Evolutionary conservation across 2,888 invertebrate genomes (phyloP).

Genomic region (Leptogaster cylindrica): DNA sequence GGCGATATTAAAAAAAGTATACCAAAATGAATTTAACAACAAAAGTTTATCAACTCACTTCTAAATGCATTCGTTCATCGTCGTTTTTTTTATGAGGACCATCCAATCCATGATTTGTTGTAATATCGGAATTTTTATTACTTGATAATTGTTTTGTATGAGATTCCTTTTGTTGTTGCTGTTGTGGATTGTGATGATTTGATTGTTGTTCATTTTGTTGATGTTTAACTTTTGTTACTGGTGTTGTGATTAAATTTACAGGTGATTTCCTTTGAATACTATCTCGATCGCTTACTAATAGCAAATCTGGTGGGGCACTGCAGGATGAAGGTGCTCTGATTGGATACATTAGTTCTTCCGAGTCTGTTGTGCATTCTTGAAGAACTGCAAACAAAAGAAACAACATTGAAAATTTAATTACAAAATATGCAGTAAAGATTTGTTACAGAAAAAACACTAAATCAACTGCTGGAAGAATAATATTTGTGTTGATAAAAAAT

Average conservation of each 20-base stretch:
- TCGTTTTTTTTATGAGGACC: conserved; percentile 35
- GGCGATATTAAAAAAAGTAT: no score
- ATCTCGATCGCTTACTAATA: conserved; percentile 67
- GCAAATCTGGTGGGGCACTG: conserved; percentile 69
- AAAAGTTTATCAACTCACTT: conserved; percentile 54
- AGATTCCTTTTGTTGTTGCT: conserved; percentile 48
- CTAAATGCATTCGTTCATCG: conserved; percentile 59
- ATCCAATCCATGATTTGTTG: conserved; percentile 39
- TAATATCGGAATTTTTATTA: conserved; percentile 46
- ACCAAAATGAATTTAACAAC: no score
- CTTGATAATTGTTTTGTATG: conserved; percentile 46
- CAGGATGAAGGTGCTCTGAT: conserved; percentile 68
- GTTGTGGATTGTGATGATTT: conserved; percentile 37
- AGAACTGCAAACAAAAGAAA: conserved; percentile 66
- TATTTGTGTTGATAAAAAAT: no score
- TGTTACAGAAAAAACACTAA: no score
- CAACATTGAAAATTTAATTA: neutral
- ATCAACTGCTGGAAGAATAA: no score
- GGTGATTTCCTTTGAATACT: conserved; percentile 51
- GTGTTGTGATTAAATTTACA: conserved; percentile 58
- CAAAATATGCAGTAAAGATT: neutral
- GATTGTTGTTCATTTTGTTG: conserved; percentile 50
- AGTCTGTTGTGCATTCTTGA: conserved; percentile 72
- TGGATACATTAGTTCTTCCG: conserved; percentile 72
- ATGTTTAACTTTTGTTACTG: conserved; percentile 43